Evolutionary conservation across 2,888 invertebrate genomes (phyloP).

Genomic region (Steinernema scapterisci): DNA sequence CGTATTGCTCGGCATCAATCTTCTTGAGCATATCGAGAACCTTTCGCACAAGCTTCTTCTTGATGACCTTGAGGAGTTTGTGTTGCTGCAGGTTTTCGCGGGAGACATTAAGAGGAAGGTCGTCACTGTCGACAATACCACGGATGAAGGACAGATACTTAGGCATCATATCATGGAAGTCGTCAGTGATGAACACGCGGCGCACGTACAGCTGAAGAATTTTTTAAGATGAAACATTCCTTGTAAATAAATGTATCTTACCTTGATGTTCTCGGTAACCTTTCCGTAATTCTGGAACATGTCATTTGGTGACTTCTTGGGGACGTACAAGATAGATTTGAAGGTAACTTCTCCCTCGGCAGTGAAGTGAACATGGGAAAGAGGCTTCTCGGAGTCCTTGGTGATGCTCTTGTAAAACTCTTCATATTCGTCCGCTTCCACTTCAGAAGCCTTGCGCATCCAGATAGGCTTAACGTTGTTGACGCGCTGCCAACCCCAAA

Average conservation of each 20-base stretch:
- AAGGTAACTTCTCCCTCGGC: constrained; percentile 99
- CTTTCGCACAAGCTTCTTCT: constrained; percentile 96
- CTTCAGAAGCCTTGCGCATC: constrained; percentile 79
- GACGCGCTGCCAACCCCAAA: constrained; percentile 96
- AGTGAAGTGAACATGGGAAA: constrained; percentile 79
- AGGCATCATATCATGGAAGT: constrained; percentile 99
- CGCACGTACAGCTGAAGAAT: constrained; percentile 81
- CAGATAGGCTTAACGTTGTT: constrained; percentile 98
- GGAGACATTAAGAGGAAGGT: constrained; percentile 94
- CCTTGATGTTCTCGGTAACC: constrained; percentile 71
- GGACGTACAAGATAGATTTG: constrained; percentile 91
- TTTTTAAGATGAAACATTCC: no score
- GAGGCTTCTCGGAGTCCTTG: constrained; percentile 72
- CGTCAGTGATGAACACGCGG: constrained; percentile 97
- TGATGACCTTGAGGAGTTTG: constrained; percentile 96
- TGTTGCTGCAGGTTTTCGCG: constrained; percentile 97
- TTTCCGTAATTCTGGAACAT: constrained; percentile 94
- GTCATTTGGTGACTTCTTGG: constrained; percentile 86
- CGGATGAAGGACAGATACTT: constrained; percentile 92
- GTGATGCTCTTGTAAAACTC: constrained; percentile 94
- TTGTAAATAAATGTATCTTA: constrained; percentile 1
- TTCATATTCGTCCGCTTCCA: constrained; percentile 77
- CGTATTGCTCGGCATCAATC: constrained; percentile 84
- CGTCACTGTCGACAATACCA: constrained; percentile 97
- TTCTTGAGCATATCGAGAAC: constrained; percentile 82